Evolutionary conservation across 2,113 vertebrate species (phyloP), one percentile per base, ranked within the genome.

Genomic region (Brienomyrus longianalis): DNA sequence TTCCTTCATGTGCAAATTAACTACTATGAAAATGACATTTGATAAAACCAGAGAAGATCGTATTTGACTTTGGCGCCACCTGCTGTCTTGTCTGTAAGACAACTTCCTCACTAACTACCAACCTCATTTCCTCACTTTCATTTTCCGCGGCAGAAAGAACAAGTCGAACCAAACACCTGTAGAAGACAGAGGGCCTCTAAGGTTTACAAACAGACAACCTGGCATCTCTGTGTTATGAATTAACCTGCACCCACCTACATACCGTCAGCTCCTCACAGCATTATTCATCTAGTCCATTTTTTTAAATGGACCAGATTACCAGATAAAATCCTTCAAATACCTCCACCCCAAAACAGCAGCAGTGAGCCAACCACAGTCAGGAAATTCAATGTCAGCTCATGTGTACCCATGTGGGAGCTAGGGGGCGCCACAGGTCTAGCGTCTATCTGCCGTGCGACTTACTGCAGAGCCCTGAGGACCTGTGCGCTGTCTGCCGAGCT

Each of bases 91-190:
- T 17, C 48, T 87, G n/a, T 56, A 54, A 19, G 35, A 27, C n/a
- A 52, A 17, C 13, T 31, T 87, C n/a, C 31, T 88, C 13, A 13
- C 43, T 39, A 84, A 88, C 0, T 35, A 91, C 92, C 92, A 90
- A 97, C 98, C 95, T 96, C 80, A 86, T 93, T 89, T 96, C 95
- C 87, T 95, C 93, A 88, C 90, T 92, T 27, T 94, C 92, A 90
- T 91, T 88, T 91, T 94, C 93, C 89, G 95, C 17, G 92, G 92
- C 93, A 88, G 96, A 96, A 90, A 97, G 92, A 54, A 62, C 90
- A 77, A 99, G 95, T 90, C 94, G 94, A 92, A 98, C 92, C 93
- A 98, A 96, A 96, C 97, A 99, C 92, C 98, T 98, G 88, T 19
- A 91, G 83, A 27, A 90, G 89, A 92, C 91, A 92, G 62, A 90